A percentile compares a stretch with the other conserved stretches of the same genome.
These are phyloP conservation scores for Vanessa tameamea DNA, from an alignment of 1,140 invertebrate species.

Conservation along the genomic window DNA sequence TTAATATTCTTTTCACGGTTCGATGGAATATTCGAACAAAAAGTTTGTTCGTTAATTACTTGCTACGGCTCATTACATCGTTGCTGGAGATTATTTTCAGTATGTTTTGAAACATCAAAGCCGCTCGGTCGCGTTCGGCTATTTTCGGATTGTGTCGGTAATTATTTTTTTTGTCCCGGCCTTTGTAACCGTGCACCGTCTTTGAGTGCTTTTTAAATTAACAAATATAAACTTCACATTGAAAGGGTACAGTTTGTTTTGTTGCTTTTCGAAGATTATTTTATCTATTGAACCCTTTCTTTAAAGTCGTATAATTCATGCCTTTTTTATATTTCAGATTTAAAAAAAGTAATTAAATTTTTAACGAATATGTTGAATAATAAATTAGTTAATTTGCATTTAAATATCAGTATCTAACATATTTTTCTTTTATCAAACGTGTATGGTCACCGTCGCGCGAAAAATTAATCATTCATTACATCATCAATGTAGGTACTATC, in stretches of 20 bases:
- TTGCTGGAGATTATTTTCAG: conserved; percentile 20
- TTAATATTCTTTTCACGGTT: background rate
- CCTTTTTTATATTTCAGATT: no score
- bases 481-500: no score
- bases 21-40: conserved; percentile 7
- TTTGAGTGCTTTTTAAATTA: conserved; percentile 15
- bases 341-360: no score
- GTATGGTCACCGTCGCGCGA: no score
- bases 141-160: conserved; percentile 58
- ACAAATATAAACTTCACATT: conserved; percentile 4
- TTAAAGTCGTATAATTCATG: background rate
- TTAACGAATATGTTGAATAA: no score
- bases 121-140: conserved; percentile 44
- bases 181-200: conserved; percentile 44
- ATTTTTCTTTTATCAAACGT: no score
- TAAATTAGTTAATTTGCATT: no score
- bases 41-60: conserved; percentile 14
- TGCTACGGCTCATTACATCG: conserved; percentile 29
- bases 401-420: no score
- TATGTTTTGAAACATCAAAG: conserved; percentile 53
- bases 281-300: background rate
- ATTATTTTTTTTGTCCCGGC: conserved; percentile 61
- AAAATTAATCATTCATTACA: no score
- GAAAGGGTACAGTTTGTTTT: background rate
- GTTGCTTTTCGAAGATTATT: background rate